Conservation (phyloP, 2,888 invertebrate species). For the Nomada fabriciana region DNA sequence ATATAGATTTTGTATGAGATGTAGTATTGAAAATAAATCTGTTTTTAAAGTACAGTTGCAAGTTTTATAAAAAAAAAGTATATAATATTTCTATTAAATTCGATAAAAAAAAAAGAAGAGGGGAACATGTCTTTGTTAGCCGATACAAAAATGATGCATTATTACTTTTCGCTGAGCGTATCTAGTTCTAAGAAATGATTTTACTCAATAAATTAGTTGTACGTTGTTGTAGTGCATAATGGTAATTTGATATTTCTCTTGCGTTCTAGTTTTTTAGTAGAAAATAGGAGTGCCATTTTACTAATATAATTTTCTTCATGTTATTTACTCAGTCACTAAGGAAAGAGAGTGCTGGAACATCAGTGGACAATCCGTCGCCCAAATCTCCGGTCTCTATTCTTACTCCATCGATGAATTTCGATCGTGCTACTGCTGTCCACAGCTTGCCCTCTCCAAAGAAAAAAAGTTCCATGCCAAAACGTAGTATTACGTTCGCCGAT, state of each 20-base stretch:
- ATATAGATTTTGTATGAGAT: constrained; percentile 81
- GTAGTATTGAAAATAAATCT: constrained; percentile 79
- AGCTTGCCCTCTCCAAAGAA: constrained; percentile 75
- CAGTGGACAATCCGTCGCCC: constrained; percentile 77
- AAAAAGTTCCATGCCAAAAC: constrained; percentile 73
- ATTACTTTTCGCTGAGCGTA: constrained; percentile 2
- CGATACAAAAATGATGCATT: neutral
- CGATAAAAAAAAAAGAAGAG: neutral
- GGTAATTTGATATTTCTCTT: constrained; percentile 16
- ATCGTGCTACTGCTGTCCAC: constrained; percentile 71
- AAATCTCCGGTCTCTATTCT: constrained; percentile 62
- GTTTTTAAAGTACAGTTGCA: constrained; percentile 74
- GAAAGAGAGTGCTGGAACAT: constrained; percentile 78
- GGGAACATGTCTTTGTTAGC: constrained; percentile 9
- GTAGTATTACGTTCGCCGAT: constrained; percentile 78
- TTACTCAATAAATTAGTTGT: neutral
- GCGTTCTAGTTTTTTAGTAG: constrained; percentile 5
- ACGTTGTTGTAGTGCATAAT: constrained; percentile 17
- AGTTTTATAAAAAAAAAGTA: constrained; percentile 20
- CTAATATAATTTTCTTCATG: constrained; percentile 69
- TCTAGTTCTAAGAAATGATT: constrained; percentile 1
- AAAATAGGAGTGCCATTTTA: constrained; percentile 46
- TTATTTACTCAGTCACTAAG: constrained; percentile 76
- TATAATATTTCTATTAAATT: neutral
- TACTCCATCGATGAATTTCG: constrained; percentile 69